These are phyloP conservation scores for Dendronephthya gigantea DNA, from an alignment of 64 coral and sea anemone species.

Conservation along the genomic window DNA sequence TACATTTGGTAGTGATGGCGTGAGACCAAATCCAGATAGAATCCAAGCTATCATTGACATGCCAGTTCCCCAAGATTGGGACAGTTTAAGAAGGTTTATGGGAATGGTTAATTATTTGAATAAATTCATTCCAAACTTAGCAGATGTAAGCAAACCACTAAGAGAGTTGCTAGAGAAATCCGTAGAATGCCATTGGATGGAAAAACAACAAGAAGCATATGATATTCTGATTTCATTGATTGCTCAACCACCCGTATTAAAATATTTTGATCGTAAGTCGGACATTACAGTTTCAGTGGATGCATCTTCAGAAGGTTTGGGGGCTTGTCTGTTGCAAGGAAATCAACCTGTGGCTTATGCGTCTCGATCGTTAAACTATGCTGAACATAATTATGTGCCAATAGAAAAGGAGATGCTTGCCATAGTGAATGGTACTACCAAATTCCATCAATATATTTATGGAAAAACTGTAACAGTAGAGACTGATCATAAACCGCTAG, in stretches of 20 bases:
- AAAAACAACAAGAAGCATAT: constrained; percentile 19
- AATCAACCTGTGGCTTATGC: neutral
- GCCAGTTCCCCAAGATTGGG: constrained; percentile 14
- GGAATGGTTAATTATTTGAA: constrained; percentile 30
- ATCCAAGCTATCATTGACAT: constrained; percentile 23
- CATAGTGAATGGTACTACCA: neutral
- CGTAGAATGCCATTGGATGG: neutral
- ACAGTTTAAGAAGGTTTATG: constrained; percentile 23
- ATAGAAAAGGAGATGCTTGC: constrained; percentile 26
- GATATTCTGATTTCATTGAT: neutral
- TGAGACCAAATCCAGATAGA: constrained; percentile 19
- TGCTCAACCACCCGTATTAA: neutral
- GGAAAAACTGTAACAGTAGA: neutral
- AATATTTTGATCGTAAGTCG: neutral
- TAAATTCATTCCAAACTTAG: constrained; percentile 27
- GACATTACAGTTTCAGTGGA: constrained; percentile 17
- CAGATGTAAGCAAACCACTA: constrained; percentile 30
- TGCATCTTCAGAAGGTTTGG: constrained; percentile 7
- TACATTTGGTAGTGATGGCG: neutral
- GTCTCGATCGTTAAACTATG: neutral
- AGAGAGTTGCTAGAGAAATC: neutral
- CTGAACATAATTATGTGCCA: neutral
- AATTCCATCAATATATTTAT: neutral
- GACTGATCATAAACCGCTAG: constrained; percentile 27
- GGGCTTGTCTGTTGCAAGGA: constrained; percentile 6